Evolutionary conservation across 2,797 vertebrate genomes (phyloP).

Genomic region (Discoglossus pictus): DNA sequence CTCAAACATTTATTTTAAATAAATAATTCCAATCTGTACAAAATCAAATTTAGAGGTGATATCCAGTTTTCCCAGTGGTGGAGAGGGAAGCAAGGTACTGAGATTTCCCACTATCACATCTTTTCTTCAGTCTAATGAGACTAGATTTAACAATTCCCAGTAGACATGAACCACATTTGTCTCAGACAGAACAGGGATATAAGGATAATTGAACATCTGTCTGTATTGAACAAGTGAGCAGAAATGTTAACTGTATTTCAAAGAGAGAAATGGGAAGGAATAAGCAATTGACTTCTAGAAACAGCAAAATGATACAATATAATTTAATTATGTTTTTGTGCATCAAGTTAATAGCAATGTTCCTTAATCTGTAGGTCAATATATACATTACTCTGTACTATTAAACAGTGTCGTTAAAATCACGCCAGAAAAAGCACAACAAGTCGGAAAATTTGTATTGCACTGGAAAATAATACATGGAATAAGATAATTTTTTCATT

Average conservation of each 20-base stretch:
- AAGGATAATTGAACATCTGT: constrained; percentile 52
- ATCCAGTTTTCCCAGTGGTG: constrained; percentile 3
- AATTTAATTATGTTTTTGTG: constrained; percentile 1
- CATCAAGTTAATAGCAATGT: constrained; percentile 6
- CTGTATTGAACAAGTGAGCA: constrained; percentile 35
- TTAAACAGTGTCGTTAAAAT: no score
- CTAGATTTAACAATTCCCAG: constrained; percentile 49
- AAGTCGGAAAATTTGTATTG: no score
- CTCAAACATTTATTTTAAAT: no score
- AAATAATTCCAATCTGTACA: no score
- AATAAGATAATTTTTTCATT: no score
- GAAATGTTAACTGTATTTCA: constrained; percentile 40
- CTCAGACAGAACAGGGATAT: constrained; percentile 47
- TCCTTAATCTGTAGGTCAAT: neutral
- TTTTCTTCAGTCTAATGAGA: constrained; percentile 46
- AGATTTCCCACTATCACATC: constrained; percentile 22
- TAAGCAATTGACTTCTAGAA: constrained; percentile 25
- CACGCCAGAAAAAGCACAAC: no score
- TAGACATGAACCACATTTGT: constrained; percentile 48
- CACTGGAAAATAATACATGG: no score
- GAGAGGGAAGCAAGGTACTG: constrained; percentile 11
- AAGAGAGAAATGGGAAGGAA: constrained; percentile 34
- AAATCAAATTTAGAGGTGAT: constrained; percentile 7
- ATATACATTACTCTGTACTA: no score
- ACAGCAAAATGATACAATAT: constrained; percentile 7